Base-by-base conservation (phyloP, 2,797 vertebrate genomes). In the Gymnopithys bicolor region DNA sequence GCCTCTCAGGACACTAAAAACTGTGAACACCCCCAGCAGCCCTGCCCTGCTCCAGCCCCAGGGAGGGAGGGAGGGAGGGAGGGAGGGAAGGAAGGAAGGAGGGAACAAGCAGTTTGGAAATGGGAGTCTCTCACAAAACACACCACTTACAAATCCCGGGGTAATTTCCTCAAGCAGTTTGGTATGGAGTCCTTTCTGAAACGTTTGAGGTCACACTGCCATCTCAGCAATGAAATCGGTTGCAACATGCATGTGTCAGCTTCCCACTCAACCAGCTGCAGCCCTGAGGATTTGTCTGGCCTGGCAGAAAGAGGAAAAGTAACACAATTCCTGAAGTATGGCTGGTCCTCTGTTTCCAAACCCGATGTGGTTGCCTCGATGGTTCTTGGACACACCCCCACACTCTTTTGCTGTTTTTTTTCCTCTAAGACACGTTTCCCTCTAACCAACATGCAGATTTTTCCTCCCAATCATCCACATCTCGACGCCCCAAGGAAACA, bases 241-340 rank as follows among this genome's bases (percentile, higher is more conserved):
- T 95, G 96, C 94, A 96, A 97, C 96, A 98, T 94, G 96, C 97
- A 96, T 19, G 96, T 94, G 96, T 96, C 94, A 97, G 97, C 97
- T 97, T 97, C 97, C 97, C 97, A 97, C 96, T 97, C 95, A 96
- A 96, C 92, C 97, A 97, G 95, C 95, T 97, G 97, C 97, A 97
- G 95, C 97, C 97, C 97, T 97, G 98, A 98, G 98, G 98, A 97
- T 94, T 97, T 95, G 96, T 97, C 97, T 97, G 98, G 97, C 97
- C 96, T 95, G 96, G 97, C 43, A 95, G 96, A 93, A 97, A 97
- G 97, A 97, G 93, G 95, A 97, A 97, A 96, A 91, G 84, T 81
- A 95, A 94, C 90, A 70, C 84, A 84, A 94, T 93, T 95, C 94
- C 96, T 95, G 95, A 90, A 94, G 96, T 78, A 94, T 81, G 87